Conservation (phyloP, 2,888 invertebrate genomes). For the Apodemia zela region DNA sequence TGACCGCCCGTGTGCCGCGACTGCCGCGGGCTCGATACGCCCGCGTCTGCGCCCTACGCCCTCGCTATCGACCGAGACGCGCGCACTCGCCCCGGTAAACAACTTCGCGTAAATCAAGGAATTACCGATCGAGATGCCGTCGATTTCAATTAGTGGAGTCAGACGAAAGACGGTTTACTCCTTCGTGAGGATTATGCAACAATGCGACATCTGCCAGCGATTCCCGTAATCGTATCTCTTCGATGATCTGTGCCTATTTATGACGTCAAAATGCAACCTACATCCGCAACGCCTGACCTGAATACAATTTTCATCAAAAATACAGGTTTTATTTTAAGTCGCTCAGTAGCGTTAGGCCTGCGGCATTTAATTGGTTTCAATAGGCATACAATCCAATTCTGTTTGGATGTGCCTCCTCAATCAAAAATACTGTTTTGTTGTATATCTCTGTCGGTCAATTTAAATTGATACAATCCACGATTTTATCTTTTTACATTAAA, state of each 20-base stretch:
- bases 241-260: conserved; percentile 31
- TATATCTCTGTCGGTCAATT: background rate
- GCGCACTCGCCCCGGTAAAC: conserved; percentile 53
- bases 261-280: conserved; percentile 37
- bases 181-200: conserved; percentile 50
- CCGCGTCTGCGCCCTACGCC: conserved; percentile 57
- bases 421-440: background rate
- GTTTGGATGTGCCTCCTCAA: background rate
- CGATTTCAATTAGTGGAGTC: conserved; percentile 37
- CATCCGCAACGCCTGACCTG: conserved; percentile 48
- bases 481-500: background rate
- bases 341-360: conserved; percentile 21
- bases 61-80: conserved; percentile 60
- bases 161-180: conserved; percentile 28
- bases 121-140: conserved; percentile 43
- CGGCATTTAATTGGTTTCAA: conserved; percentile 9
- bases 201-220: conserved; percentile 44
- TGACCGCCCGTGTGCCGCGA: conserved; percentile 55
- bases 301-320: conserved; percentile 52
- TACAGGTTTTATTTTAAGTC: conserved; percentile 28
- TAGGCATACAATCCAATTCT: background rate
- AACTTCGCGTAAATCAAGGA: conserved; percentile 42
- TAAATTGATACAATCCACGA: background rate
- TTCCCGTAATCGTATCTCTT: conserved; percentile 37
- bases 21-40: conserved; percentile 52